Conservation (phyloP, 2,797 vertebrate species). For the Coccyzus lansbergi region DNA sequence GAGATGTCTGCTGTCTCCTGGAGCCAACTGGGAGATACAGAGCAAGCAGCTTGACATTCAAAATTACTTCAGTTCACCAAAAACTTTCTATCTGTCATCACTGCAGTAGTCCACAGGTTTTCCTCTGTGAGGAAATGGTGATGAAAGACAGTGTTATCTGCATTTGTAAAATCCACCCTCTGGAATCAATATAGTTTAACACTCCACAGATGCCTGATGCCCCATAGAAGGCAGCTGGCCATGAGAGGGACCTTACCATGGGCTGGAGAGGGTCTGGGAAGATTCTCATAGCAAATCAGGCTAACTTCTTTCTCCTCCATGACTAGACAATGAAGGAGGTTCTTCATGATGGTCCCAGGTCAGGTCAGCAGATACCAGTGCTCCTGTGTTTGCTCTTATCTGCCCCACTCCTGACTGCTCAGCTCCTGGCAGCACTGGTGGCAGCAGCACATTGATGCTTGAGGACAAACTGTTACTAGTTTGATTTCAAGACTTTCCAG, state of each 20-base stretch:
- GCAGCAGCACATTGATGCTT: accelerated
- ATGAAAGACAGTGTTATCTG: neutral
- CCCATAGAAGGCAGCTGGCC: neutral
- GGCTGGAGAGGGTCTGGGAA: neutral
- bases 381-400: neutral
- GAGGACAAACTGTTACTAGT: neutral
- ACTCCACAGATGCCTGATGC: neutral
- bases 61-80: neutral
- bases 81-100: neutral
- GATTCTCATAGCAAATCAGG: neutral
- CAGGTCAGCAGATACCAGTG: neutral
- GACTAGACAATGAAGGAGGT: neutral
- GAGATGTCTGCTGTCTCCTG: accelerated
- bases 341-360: accelerated
- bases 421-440: neutral
- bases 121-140: neutral
- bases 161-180: neutral
- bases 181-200: neutral
- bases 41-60: neutral
- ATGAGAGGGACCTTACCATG: accelerated
- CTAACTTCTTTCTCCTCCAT: neutral
- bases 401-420: neutral
- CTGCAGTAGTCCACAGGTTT: accelerated
- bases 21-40: neutral
- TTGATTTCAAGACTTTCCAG: neutral